Conservation (phyloP, 2,797 vertebrate genomes). For the Galago senegalensis region DNA sequence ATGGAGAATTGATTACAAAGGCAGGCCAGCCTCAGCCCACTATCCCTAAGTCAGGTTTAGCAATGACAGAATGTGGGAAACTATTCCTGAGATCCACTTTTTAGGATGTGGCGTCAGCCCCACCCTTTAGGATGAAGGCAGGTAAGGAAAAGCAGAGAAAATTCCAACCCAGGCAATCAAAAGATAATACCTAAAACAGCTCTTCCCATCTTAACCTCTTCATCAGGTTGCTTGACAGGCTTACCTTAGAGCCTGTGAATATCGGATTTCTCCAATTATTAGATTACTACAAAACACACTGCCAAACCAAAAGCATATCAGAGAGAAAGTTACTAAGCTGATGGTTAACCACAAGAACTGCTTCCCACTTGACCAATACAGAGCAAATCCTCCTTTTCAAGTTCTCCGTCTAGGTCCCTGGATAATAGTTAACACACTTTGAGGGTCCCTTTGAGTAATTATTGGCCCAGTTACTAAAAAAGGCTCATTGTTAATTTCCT, state of each 20-base stretch:
- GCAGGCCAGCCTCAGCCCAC: background rate
- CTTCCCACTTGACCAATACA: background rate
- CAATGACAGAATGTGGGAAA: background rate
- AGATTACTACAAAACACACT: constrained; percentile 45
- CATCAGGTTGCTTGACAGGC: constrained; percentile 48
- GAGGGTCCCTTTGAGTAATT: constrained; percentile 76
- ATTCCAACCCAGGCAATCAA: constrained; percentile 49
- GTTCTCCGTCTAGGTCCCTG: constrained; percentile 60
- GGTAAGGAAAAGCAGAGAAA: constrained; percentile 58
- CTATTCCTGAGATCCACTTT: constrained; percentile 18
- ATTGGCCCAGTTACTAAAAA: constrained; percentile 83
- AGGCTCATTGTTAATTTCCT: constrained; percentile 69
- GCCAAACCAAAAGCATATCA: background rate
- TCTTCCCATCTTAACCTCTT: constrained; percentile 16
- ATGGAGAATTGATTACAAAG: background rate
- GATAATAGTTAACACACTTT: constrained; percentile 79
- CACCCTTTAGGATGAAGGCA: constrained; percentile 82
- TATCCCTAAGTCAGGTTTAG: background rate
- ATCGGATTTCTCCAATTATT: constrained; percentile 47
- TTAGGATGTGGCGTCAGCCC: constrained; percentile 80
- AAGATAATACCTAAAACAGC: constrained; percentile 9
- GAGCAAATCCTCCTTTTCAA: background rate
- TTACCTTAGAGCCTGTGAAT: background rate
- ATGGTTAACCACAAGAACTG: background rate
- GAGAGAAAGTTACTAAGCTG: background rate